Evolutionary conservation across 2,797 vertebrate species (phyloP), one percentile per base, ranked within the genome.

Genomic region (Sebastolobus alascanus): DNA sequence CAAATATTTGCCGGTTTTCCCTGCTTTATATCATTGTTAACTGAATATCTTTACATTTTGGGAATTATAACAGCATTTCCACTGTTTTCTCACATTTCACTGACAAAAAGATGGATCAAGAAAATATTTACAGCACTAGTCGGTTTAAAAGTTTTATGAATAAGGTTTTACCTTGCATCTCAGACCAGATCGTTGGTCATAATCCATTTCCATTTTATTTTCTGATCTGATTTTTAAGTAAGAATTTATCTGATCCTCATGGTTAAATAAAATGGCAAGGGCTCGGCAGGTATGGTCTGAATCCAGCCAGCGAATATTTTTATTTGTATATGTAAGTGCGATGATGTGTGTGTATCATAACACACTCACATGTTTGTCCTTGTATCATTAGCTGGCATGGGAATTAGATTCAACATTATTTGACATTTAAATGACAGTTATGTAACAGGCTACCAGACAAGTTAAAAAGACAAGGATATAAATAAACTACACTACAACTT

Each of bases 341-440:
- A 31, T 31, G 31, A 31, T 31, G 52, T 56, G 27, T 58, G 20
- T 22, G 50, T 43, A 50, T 68, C 25, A 16, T 54, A 29, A 61
- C 16, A 54, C 56, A 18, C 58, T 50, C 10, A 2, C 37, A 35
- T 4, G 14, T 65, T 31, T 75, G 38, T 66, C 40, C 40, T 52
- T 25, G 38, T 50, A 5, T 65, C 0, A 4, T 25, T 29, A 9
- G 37, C 10, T 46, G 29, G 2, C 43, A 61, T 54, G 1, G 11
- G n/a, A 65, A 69, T 54, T 22, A 13, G 33, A 63, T 55, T 58
- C 40, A 55, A 2, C 46, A 12, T 43, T 73, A 38, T 50, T 37
- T 1, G 18, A 61, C 25, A 37, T 37, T 38, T 73, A 65, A 69
- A 75, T 69, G 5, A 63, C 37, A 68, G 68, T 72, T 54, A 38